Evolutionary conservation across 1,140 invertebrate genomes (phyloP).

Genomic region (Heliconius nattereri): DNA sequence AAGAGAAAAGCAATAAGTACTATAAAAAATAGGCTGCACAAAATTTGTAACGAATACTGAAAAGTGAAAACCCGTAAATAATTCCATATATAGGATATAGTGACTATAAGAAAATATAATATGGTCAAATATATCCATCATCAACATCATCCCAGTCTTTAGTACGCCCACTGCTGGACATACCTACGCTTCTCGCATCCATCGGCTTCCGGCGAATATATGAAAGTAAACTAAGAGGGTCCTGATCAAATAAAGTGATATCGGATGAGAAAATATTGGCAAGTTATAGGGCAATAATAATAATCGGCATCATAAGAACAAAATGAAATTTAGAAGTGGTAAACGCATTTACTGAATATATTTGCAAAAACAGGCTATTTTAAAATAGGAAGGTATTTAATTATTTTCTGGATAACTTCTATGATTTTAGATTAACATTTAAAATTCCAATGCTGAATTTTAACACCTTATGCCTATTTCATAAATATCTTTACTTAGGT

Average conservation of each 20-base stretch:
- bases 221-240: background rate
- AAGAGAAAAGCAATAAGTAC: no score
- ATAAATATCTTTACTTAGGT: no score
- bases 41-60: background rate
- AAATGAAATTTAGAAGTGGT: background rate
- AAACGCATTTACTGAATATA: background rate
- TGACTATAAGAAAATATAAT: background rate
- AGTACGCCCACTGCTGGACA: no score
- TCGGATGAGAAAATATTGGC: constrained; percentile 11
- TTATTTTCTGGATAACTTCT: no score
- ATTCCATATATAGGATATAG: background rate
- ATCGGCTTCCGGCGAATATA: background rate
- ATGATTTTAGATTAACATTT: no score
- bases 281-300: constrained; percentile 33
- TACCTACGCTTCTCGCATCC: no score
- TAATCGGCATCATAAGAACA: background rate
- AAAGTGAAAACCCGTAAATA: background rate
- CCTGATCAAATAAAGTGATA: constrained; percentile 15
- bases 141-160: no score
- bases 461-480: no score
- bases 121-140: background rate
- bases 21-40: no score
- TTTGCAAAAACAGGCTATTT: background rate
- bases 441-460: no score
- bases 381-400: no score